Percentiles rank a stretch among this genome's conserved stretches.
phyloP scores from a whole-genome alignment of 1,140 invertebrate species.

The Drosophila chauvacae region DNA sequence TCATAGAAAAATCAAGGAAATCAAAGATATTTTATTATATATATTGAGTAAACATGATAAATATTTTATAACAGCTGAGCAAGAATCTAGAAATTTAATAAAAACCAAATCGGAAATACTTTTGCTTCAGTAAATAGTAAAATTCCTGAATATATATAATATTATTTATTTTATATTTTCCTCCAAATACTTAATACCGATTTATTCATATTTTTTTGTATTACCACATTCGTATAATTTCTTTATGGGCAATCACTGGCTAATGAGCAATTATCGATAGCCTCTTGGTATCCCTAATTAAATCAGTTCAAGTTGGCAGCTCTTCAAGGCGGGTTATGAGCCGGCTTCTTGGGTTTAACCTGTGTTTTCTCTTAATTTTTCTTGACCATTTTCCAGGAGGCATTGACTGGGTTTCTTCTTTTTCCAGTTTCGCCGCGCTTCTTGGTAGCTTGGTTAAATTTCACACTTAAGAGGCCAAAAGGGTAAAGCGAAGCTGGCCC shows the following conservation, averaged over 20 bases:
- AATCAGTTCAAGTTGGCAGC: conserved; percentile 54
- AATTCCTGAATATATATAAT: too few species aligned
- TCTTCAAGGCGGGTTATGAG: conserved; percentile 38
- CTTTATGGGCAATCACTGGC: neutral
- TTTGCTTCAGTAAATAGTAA: neutral
- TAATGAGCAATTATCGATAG: conserved; percentile 19
- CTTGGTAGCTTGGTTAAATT: conserved; percentile 54
- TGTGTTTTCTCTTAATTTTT: conserved; percentile 13
- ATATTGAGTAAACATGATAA: neutral
- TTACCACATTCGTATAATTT: neutral
- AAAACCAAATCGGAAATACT: neutral
- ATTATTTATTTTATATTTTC: neutral
- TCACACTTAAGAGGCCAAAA: conserved; percentile 77
- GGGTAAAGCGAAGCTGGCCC: conserved; percentile 51
- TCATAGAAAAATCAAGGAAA: neutral
- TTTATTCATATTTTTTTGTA: neutral
- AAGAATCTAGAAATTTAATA: neutral
- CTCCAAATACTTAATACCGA: neutral
- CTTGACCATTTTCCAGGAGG: conserved; percentile 4
- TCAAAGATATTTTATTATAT: neutral
- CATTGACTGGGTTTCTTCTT: neutral
- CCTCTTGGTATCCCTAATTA: conserved; percentile 23
- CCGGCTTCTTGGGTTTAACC: neutral
- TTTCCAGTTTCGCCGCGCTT: neutral
- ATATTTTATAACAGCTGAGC: neutral